These are phyloP conservation scores for Columba livia DNA, from an alignment of 2,113 vertebrate species.

Conservation along the genomic window DNA sequence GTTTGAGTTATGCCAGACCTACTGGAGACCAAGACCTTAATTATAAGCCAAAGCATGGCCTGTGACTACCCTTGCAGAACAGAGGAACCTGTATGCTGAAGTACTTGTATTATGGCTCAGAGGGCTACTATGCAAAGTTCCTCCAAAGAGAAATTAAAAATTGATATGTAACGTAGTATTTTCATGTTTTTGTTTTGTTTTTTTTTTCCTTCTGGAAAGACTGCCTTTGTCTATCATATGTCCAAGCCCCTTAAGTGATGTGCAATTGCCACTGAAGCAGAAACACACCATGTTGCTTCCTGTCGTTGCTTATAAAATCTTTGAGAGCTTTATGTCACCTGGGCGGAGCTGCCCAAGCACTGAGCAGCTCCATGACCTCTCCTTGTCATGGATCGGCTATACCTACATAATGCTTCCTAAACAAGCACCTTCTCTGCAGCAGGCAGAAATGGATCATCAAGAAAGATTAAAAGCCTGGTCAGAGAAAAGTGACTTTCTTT, in stretches of 20 bases:
- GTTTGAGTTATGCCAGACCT: background rate
- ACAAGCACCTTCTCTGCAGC: background rate
- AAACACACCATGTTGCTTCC: fast-evolving
- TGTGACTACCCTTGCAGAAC: background rate
- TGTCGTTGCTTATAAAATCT: background rate
- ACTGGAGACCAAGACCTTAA: background rate
- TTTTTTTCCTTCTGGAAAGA: background rate
- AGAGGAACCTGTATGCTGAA: background rate
- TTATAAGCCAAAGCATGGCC: fast-evolving
- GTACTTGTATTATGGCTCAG: background rate
- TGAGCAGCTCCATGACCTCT: background rate
- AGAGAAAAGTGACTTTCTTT: slow-evolving; percentile 41
- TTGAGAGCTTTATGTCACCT: background rate
- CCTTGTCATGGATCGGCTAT: background rate
- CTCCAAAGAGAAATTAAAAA: background rate
- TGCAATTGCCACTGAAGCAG: background rate
- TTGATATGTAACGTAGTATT: background rate
- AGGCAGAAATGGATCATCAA: slow-evolving; percentile 39
- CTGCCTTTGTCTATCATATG: background rate
- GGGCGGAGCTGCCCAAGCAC: background rate
- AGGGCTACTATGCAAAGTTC: background rate
- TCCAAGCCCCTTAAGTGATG: background rate
- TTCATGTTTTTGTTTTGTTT: background rate
- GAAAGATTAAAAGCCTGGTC: slow-evolving; percentile 30
- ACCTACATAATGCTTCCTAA: background rate